These are phyloP conservation scores for Pangasius djambal DNA, from an alignment of 2,797 vertebrate genomes.

Conservation along the genomic window DNA sequence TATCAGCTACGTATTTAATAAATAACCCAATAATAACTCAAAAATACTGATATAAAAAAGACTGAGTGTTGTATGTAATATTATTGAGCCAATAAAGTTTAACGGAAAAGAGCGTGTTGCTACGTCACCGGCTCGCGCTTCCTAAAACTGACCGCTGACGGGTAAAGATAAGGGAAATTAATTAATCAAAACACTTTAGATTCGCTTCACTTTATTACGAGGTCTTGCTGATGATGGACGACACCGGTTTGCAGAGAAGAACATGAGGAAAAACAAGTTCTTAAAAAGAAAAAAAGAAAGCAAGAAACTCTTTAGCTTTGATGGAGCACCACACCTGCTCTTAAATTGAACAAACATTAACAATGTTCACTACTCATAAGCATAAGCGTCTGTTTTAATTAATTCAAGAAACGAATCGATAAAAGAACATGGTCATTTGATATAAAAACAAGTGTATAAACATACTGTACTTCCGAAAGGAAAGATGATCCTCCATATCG, in stretches of 20 bases:
- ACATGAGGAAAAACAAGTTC: not conserved
- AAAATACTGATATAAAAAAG: not conserved
- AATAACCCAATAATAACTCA: not conserved
- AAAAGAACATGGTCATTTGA: not conserved
- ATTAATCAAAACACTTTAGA: not conserved
- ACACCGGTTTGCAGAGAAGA: too few relatives aligned
- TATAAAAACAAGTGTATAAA: slow-evolving; percentile 25
- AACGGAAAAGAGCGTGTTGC: not conserved
- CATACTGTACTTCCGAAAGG: slow-evolving; percentile 53
- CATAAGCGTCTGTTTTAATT: not conserved
- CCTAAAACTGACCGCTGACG: not conserved
- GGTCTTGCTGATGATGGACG: not conserved
- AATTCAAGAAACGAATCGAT: not conserved
- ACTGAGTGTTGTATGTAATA: not conserved
- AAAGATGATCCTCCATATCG: slow-evolving; percentile 50
- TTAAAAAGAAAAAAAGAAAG: not conserved
- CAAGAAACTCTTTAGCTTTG: not conserved
- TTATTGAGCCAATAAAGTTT: not conserved
- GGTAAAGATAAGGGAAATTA: not conserved
- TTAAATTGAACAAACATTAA: not conserved
- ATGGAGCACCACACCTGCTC: not conserved
- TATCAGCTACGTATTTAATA: not conserved
- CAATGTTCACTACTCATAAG: not conserved
- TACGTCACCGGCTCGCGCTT: slow-evolving; percentile 7
- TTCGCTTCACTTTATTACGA: not conserved